A percentile compares a stretch with the other conserved stretches of the same genome.
Evolutionary conservation across 2,888 invertebrate species (phyloP).

Genomic region (Cancer borealis): DNA sequence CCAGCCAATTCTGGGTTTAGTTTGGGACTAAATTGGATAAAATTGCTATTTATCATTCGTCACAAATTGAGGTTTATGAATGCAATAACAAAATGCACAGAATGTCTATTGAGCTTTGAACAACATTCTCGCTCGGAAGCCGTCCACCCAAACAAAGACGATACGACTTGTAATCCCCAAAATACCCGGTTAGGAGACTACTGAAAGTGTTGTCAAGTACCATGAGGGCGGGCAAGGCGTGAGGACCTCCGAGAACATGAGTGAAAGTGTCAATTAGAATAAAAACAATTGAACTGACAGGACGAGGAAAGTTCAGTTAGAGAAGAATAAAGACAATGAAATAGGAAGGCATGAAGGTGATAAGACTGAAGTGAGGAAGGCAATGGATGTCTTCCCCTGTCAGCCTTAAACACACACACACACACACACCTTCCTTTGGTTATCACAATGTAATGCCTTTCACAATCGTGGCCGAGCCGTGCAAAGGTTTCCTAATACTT

Average conservation of each 20-base stretch:
- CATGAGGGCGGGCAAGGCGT: background rate
- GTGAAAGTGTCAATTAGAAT: background rate
- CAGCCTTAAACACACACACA: background rate
- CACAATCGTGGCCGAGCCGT: background rate
- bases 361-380: background rate
- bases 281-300: background rate
- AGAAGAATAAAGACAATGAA: background rate
- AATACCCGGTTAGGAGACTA: background rate
- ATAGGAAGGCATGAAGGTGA: background rate
- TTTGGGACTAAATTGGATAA: background rate
- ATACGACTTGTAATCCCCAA: background rate
- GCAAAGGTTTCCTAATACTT: slow-evolving; percentile 23
- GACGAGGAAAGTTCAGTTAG: background rate
- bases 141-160: background rate
- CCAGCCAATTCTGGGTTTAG: background rate
- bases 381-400: background rate
- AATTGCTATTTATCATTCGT: background rate
- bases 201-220: background rate
- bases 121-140: background rate
- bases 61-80: background rate
- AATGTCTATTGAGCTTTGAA: background rate
- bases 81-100: background rate
- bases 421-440: background rate
- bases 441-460: slow-evolving; percentile 30
- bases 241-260: background rate